Conservation (phyloP, 2,113 vertebrate species). For the Phoxinus phoxinus region DNA sequence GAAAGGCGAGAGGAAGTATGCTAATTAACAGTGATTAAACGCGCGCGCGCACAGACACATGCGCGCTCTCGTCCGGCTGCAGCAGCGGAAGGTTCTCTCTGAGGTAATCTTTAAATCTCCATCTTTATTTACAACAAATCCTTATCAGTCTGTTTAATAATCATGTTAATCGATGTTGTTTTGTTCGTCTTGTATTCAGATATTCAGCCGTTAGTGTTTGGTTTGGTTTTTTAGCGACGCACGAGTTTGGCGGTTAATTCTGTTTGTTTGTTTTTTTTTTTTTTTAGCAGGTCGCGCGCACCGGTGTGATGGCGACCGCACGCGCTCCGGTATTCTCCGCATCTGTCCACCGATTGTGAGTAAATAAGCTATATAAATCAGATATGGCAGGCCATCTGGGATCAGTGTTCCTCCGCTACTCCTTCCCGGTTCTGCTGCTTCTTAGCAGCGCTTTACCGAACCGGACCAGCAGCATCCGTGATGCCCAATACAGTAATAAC, state of each 20-base stretch:
- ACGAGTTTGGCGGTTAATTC: neutral
- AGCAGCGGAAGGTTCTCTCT: neutral
- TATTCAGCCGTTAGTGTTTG: neutral
- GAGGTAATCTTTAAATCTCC: neutral
- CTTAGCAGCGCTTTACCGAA: slow-evolving; percentile 55
- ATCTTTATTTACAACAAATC: neutral
- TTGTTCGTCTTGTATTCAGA: neutral
- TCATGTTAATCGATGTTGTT: neutral
- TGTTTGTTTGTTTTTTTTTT: neutral
- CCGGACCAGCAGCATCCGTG: slow-evolving; percentile 50
- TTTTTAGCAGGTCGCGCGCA: slow-evolving; percentile 41
- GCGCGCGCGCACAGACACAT: neutral
- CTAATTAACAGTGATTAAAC: neutral
- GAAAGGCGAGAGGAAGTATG: neutral
- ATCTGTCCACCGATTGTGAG: slow-evolving; percentile 5
- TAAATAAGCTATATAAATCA: neutral
- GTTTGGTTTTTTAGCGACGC: neutral
- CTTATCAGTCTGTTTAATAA: neutral
- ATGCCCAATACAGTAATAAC: slow-evolving; percentile 50
- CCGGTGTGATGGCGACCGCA: slow-evolving; percentile 61
- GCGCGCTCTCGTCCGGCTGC: slow-evolving; percentile 4
- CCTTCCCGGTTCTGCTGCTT: slow-evolving; percentile 62
- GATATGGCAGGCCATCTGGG: slow-evolving; percentile 45
- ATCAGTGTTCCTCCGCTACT: slow-evolving; percentile 63
- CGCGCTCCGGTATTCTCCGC: slow-evolving; percentile 4